Evolutionary conservation across 2,888 invertebrate genomes (phyloP), one percentile per base, ranked within the genome.

Genomic region (Epistrophe grossulariae): DNA sequence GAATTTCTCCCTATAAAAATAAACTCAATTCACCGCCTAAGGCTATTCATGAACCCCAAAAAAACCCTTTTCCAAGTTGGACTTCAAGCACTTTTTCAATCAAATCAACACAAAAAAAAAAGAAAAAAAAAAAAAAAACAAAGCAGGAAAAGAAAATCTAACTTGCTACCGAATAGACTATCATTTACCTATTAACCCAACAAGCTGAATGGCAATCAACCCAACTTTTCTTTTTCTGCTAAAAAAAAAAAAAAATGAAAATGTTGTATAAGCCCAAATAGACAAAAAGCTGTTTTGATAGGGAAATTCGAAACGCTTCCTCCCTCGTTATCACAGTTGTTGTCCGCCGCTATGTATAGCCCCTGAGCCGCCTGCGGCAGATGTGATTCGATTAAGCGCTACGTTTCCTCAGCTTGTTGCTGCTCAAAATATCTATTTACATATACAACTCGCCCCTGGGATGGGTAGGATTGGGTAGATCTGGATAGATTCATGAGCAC

Each of bases 361-460:
- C 31, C 10, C 31, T 73, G 40, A 10, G 0, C 15, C 10, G 77
- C 66, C 31, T 73, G 45, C 45, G 68, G 72, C 84, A 70, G 28
- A 48, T 59, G 70, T 43, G 40, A 70, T 71, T 64, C 60, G 40
- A 70, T 66, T 62, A 64, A 76, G 59, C 74, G 43, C 40, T 17
- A 50, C 43, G 68, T 43, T 70, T 52, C 66, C 70, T 38, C 70
- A 84, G 60, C 84, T 80, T 84, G 84, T 84, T 84, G 84, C 80
- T 77, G 24, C n/a, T 31, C 28, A 55, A 31, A 55, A 55, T 55
- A 15, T 31, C n/a, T n/a, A n/a, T n/a, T n/a, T n/a, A 24, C 3
- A 24, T 24, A 24, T 3, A 24, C 3, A 28, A n/a, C 11, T 60
- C 19, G 11, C 9, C 48, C 17, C 3, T 7, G 68, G 50, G 4